Conservation (phyloP, 2,113 vertebrate genomes). For the Salvelinus sp. region DNA sequence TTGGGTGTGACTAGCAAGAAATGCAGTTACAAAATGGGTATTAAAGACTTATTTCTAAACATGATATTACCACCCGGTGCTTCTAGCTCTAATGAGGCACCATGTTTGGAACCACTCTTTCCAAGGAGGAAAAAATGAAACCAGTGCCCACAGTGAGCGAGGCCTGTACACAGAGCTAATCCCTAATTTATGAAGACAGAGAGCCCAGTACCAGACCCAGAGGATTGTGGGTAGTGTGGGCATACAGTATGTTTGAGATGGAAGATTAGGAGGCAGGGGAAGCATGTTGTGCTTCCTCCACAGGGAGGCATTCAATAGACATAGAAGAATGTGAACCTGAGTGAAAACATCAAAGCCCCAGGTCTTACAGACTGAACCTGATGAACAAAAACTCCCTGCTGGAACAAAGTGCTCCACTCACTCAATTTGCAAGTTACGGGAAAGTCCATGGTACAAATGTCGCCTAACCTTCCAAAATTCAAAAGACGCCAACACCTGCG, state of each 20-base stretch:
- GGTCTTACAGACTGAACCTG: constrained; percentile 11
- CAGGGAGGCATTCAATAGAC: constrained; percentile 22
- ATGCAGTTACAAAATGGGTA: neutral
- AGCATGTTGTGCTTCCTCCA: constrained; percentile 6
- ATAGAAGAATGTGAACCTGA: constrained; percentile 20
- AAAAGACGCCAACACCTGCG: no score
- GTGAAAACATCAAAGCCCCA: constrained; percentile 18
- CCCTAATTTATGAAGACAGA: neutral
- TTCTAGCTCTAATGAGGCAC: neutral
- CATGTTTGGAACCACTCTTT: neutral
- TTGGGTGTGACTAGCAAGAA: neutral
- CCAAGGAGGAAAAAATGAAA: neutral
- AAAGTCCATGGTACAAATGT: no score
- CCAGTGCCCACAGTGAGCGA: neutral
- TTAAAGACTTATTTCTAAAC: neutral
- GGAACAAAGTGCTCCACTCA: neutral
- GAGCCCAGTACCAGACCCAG: constrained; percentile 14
- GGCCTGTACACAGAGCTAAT: constrained; percentile 14
- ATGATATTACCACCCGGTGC: neutral
- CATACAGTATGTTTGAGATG: constrained; percentile 3
- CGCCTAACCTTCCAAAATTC: no score
- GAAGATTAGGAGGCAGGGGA: constrained; percentile 16
- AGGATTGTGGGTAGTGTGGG: neutral
- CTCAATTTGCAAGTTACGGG: neutral
- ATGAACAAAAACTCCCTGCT: constrained; percentile 9